Evolutionary conservation across 2,888 invertebrate genomes (phyloP), one percentile per base, ranked within the genome.

Genomic region (Matsumyia berberina): DNA sequence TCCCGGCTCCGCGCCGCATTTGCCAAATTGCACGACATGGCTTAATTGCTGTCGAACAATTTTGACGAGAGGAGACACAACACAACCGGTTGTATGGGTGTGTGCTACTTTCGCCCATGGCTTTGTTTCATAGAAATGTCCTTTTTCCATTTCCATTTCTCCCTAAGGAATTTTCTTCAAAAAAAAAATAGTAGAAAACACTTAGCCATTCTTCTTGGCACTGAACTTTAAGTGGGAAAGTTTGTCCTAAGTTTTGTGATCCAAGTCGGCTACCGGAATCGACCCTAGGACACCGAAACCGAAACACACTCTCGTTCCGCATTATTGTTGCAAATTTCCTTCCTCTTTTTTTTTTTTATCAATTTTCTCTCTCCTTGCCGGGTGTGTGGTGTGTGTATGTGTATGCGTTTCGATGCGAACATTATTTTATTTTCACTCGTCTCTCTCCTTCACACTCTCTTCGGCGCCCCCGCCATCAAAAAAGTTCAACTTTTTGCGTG

Each of bases 31-130:
- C 79, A 66, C 58, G 60, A 70, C 80, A 80, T 74, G 74, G 60
- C 53, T 76, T 85, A 85, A 85, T 85, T 85, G 85, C 80, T 80
- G 80, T 85, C 37, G 74, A 74, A 74, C 73, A 64, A 67, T 67
- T 79, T 74, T 72, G 58, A 46, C 44, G 39, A 64, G 33, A 17
- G 51, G 51, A 42, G 31, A 44, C 24, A 39, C 44, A 35, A 19
- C 42, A 33, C 17, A 58, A 53, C 57, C 51, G 55, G 44, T 62
- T 55, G 51, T 33, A 57, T 64, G 79, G 74, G 85, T 66, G 78
- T 79, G 85, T 79, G 69, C 64, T 12, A 82, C 51, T 74, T 69
- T 74, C 55, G 15, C 35, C 12, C 33, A 53, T 66, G 70, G 64
- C 51, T 69, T 77, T 58, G 70, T 51, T 62, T 70, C 64, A 58